Conservation (phyloP, 2,888 invertebrate species). For the Eupeodes latifasciatus region DNA sequence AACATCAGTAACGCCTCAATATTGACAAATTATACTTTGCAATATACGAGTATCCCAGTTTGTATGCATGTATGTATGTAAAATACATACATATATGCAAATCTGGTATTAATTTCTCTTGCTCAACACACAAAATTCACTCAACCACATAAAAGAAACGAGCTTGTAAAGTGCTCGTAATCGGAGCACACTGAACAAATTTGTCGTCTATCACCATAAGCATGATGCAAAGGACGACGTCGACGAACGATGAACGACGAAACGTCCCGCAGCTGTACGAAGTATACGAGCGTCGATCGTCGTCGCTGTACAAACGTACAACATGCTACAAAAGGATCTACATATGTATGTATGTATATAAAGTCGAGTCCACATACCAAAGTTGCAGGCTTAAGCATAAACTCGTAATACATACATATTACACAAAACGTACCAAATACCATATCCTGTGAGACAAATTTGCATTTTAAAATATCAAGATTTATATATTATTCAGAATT, state of each 20-base stretch:
- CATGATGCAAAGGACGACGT: neutral
- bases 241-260: neutral
- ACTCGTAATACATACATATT: neutral
- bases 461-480: slow-evolving; percentile 78
- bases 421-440: slow-evolving; percentile 37
- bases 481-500: slow-evolving; percentile 78
- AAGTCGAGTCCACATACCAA: slow-evolving; percentile 19
- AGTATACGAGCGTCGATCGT: neutral
- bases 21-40: slow-evolving; percentile 69
- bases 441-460: slow-evolving; percentile 78
- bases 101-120: slow-evolving; percentile 69
- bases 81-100: slow-evolving; percentile 58
- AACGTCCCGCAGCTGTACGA: slow-evolving; percentile 28
- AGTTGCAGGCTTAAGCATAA: slow-evolving; percentile 31
- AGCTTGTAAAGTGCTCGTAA: slow-evolving; percentile 74
- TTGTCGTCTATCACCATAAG: slow-evolving; percentile 45
- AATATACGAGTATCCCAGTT: slow-evolving; percentile 1
- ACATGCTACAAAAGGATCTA: slow-evolving; percentile 16
- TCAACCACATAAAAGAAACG: slow-evolving; percentile 67
- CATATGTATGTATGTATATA: too few species aligned
- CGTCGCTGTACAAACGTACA: neutral
- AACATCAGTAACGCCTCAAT: slow-evolving; percentile 61
- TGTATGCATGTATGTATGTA: neutral
- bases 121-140: slow-evolving; percentile 66
- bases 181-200: slow-evolving; percentile 51